phyloP scores from a whole-genome alignment of 2,888 invertebrate species.

The Thymelicus sylvestris region DNA sequence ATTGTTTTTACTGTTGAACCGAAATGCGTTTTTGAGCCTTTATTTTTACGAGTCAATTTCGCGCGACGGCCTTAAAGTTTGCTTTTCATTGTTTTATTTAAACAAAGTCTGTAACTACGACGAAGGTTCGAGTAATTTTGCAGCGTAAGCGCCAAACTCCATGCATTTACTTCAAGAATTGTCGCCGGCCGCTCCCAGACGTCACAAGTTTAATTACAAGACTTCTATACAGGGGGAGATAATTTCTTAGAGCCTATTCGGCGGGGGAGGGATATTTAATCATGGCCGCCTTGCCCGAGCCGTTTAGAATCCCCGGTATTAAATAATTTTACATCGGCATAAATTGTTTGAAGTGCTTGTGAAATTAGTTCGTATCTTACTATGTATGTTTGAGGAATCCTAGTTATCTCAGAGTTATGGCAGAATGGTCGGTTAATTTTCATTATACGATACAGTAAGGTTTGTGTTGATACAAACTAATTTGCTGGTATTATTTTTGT shows the following conservation, averaged over 20 bases:
- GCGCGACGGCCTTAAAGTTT: conserved; percentile 20
- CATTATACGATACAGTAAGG: background rate
- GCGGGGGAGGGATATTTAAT: conserved; percentile 63
- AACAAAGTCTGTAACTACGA: conserved; percentile 28
- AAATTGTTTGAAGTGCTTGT: conserved; percentile 38
- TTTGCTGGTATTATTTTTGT: background rate
- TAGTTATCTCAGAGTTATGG: conserved; percentile 10
- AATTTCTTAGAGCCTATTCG: conserved; percentile 75
- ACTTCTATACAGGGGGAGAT: conserved; percentile 66
- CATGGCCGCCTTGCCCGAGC: conserved; percentile 54
- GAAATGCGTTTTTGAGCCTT: conserved; percentile 26
- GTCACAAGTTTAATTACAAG: conserved; percentile 69
- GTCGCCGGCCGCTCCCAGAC: conserved; percentile 40
- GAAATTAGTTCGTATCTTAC: conserved; percentile 33
- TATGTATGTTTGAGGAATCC: conserved; percentile 4
- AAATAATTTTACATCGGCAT: conserved; percentile 55
- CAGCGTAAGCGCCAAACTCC: conserved; percentile 27
- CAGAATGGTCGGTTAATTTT: background rate
- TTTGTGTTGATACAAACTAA: background rate
- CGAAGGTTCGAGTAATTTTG: conserved; percentile 15
- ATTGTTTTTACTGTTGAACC: conserved; percentile 28
- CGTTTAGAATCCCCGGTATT: conserved; percentile 63
- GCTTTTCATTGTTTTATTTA: conserved; percentile 33
- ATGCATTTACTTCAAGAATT: conserved; percentile 38
- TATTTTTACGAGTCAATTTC: conserved; percentile 26